Conservation (phyloP, 2,797 vertebrate genomes). For the Rhinella marina region DNA sequence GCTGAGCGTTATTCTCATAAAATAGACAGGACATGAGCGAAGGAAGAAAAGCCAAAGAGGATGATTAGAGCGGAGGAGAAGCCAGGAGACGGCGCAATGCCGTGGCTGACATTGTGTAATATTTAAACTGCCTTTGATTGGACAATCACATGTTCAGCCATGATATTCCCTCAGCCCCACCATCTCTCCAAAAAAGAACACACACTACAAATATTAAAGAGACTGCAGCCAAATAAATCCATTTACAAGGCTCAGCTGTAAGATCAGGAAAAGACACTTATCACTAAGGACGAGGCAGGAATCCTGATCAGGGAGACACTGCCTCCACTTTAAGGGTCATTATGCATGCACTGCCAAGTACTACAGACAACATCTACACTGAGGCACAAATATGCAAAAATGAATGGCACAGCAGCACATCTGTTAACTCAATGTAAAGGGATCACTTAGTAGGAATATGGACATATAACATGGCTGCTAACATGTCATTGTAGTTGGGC, state of each 20-base stretch:
- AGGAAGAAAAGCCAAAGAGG: conserved; percentile 15
- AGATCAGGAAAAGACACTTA: neutral
- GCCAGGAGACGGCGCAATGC: neutral
- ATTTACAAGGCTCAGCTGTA: conserved; percentile 19
- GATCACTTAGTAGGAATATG: neutral
- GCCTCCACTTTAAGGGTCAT: neutral
- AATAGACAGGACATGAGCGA: neutral
- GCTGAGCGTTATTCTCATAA: neutral
- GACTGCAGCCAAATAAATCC: conserved; percentile 19
- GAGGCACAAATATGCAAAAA: neutral
- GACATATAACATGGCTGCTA: neutral
- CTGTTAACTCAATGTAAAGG: neutral
- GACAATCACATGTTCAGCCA: conserved; percentile 59
- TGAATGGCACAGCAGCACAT: neutral
- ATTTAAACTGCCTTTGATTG: conserved; percentile 49
- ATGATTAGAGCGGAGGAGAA: conserved; percentile 33
- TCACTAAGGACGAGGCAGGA: neutral
- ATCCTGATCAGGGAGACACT: neutral
- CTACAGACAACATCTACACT: neutral
- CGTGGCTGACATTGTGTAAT: conserved; percentile 33
- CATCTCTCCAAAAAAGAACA: conserved; percentile 18
- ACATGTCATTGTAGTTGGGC: neutral
- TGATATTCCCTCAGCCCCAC: conserved; percentile 24
- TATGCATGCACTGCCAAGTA: neutral
- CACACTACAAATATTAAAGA: conserved; percentile 13